Base-by-base conservation (phyloP, 2,888 invertebrate species). In the Metacarcinus magister region DNA sequence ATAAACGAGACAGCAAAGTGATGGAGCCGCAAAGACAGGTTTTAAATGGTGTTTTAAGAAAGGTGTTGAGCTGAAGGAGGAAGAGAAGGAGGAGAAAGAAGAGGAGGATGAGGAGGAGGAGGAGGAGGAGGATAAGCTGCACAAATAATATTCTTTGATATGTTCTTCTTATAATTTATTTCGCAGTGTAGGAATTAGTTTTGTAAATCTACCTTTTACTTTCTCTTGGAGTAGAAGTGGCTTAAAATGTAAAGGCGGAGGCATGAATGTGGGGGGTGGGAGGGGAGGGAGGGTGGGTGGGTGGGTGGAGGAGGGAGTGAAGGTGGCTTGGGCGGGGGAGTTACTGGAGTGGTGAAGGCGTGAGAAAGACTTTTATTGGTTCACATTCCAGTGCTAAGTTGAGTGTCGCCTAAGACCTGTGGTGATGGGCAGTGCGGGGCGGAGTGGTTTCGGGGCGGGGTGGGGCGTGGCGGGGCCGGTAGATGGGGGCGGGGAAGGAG, bases 281-380 rank as follows among this genome's bases (percentile, higher is more conserved):
- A 10, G 54, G 54, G 54, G 10, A n/a, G n/a, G n/a, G n/a, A n/a
- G 10, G 16, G 54, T 54, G 54, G 16, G 54, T 54, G 54, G 54
- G 16, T 10, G 3, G 10, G 54, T 13, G 54, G 54, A 7, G 10
- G 54, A 16, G 16, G 54, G 2, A 48, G 48, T 48, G 48, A 10
- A 48, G 67, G 19, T 13, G 67, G 13, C 54, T 54, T 67, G 67
- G 23, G 19, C 2, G 67, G 19, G 67, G 7, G 23, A 16, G 19
- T 4, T 4, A 48, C 5, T 48, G 48, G 48, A 48, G 67, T 2
- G 19, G 19, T 13, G 67, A n/a, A 67, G 67, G n/a, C 19, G 67
- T n/a, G n/a, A n/a, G 67, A 23, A n/a, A n/a, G 67, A 67, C 67
- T 67, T n/a, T 67, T 67, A 67, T 67, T 67, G 67, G 67, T n/a